Base-by-base conservation (phyloP, 2,888 invertebrate species). In the Dryococelus australis region DNA sequence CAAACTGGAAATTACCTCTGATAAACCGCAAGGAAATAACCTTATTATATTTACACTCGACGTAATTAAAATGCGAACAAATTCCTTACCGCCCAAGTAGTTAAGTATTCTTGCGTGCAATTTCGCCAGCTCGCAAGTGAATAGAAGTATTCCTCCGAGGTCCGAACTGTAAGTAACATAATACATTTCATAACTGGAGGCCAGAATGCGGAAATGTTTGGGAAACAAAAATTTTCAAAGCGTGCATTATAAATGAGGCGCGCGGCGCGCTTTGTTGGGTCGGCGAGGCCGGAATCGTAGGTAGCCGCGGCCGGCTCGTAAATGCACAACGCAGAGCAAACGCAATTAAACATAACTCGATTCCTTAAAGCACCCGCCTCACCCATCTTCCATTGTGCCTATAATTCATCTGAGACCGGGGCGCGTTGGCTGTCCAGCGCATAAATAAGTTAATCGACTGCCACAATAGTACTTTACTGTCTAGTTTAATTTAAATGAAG, bases 341-440 rank as follows among this genome's bases (percentile, higher is more conserved):
- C 83, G 83, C 83, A 83, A 83, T 83, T 83, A 83, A 83, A 83
- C 83, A 83, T 83, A 83, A 83, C 83, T 83, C 83, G 83, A 83
- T 83, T 83, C 83, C 83, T 83, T 83, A 43, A 83, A 28, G 83
- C 83, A 83, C n/a, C n/a, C 28, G 83, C 28, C 83, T 20, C 83
- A 16, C 83, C 83, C 83, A 83, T 83, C 83, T 28, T 43, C 83
- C 43, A 83, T 83, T 83, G 83, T 83, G 35, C 83, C 83, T 43
- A 43, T 28, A 83, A 83, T 83, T 83, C 83, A 83, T 83, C 83
- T 27, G 83, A 83, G 83, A 83, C 83, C 83, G 26, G 43, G 26
- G 83, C 26, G 24, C 83, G 83, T 43, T 83, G n/a, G n/a, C n/a
- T n/a, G 83, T 26, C 83, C 83, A 83, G 28, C 83, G 28, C 83